Percentiles rank a stretch among this genome's conserved stretches.
phyloP scores from a whole-genome alignment of 2,888 invertebrate genomes.

The Lomographa bimaculata region DNA sequence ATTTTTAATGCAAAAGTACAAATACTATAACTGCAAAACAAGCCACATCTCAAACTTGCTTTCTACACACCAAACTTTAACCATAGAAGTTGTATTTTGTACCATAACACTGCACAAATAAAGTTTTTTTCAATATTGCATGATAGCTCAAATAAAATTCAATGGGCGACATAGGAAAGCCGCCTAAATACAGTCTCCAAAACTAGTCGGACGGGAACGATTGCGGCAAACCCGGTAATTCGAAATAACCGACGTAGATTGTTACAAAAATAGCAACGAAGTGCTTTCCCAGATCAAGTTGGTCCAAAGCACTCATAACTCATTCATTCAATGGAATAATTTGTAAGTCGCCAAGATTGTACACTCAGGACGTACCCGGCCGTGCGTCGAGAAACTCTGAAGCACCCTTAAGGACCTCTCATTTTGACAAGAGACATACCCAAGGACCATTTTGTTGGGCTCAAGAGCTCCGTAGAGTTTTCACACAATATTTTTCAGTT shows the following conservation, averaged over 20 bases:
- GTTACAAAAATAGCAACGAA: conserved; percentile 3
- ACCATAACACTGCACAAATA: too few species aligned
- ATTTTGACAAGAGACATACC: conserved; percentile 45
- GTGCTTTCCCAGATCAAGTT: conserved; percentile 3
- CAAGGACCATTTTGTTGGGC: conserved; percentile 52
- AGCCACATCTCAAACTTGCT: too few species aligned
- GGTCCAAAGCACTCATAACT: conserved; percentile 8
- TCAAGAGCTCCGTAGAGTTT: conserved; percentile 36
- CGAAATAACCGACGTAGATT: neutral
- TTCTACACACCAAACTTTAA: too few species aligned
- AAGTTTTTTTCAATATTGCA: too few species aligned
- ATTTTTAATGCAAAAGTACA: too few species aligned
- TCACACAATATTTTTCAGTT: conserved; percentile 33
- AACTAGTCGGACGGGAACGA: too few species aligned
- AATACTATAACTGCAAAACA: too few species aligned
- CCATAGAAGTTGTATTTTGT: too few species aligned
- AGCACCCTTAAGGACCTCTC: conserved; percentile 38
- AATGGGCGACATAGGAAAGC: too few species aligned
- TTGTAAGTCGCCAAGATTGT: conserved; percentile 21
- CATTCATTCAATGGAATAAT: conserved; percentile 23
- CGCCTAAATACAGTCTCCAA: too few species aligned
- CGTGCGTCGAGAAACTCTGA: conserved; percentile 39
- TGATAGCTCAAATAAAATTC: too few species aligned
- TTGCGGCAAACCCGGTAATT: neutral
- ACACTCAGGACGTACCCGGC: conserved; percentile 25